Conservation (phyloP, 37 sponge, comb jelly and placozoan species). For the Diacarnus erythraeanus region DNA sequence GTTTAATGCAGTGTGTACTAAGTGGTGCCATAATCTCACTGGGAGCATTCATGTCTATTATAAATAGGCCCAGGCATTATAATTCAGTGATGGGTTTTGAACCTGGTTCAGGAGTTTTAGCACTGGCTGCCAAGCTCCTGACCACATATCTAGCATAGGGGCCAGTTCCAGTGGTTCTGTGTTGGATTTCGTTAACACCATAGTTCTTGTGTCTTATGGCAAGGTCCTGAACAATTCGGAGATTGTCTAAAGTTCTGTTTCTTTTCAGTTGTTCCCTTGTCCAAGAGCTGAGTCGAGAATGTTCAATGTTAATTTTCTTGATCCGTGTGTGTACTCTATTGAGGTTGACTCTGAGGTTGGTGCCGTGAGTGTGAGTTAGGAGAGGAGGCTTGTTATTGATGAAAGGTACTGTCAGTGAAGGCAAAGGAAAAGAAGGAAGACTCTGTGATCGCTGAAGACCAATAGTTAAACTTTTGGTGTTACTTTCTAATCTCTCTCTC, state of each 20-base stretch:
- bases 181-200: conserved; percentile 18
- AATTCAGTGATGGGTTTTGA: conserved; percentile 12
- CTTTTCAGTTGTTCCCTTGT: background rate
- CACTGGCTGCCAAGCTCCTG: conserved; percentile 38
- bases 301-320: conserved; percentile 19
- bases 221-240: conserved; percentile 2
- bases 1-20: background rate
- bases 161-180: background rate
- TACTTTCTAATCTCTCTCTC: background rate
- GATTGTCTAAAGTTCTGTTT: background rate
- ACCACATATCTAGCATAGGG: conserved; percentile 15
- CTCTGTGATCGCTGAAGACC: background rate
- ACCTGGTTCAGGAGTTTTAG: conserved; percentile 45
- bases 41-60: background rate
- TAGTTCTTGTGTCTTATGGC: conserved; percentile 6
- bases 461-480: background rate
- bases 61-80: background rate
- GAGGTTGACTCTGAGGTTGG: no score
- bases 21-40: background rate
- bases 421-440: conserved; percentile 11
- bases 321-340: background rate
- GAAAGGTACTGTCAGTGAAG: no score
- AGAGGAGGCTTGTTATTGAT: background rate
- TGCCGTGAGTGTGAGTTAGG: background rate
- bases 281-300: background rate